Percentiles rank a stretch among this genome's conserved stretches.
Conservation (phyloP, 2,888 invertebrate species). For the Cantharis lateralis region DNA sequence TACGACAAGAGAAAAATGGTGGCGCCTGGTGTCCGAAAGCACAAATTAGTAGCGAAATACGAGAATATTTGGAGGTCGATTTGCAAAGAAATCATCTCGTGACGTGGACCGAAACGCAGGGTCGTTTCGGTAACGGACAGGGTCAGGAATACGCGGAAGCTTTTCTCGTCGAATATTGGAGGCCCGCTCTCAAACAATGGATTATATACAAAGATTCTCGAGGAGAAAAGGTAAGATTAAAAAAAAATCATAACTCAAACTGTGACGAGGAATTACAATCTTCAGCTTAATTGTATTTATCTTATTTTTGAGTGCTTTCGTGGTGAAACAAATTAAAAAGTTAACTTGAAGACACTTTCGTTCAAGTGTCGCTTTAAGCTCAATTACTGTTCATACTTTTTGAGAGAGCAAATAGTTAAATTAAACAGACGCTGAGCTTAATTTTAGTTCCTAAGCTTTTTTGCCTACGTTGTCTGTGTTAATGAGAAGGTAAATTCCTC, state of each 20-base stretch:
- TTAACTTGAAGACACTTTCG: not conserved
- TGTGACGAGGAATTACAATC: not conserved
- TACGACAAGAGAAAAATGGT: constrained; percentile 82
- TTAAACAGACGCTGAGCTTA: not conserved
- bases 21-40: constrained; percentile 94
- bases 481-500: not conserved
- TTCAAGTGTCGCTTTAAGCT: constrained; percentile 3
- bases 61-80: constrained; percentile 84
- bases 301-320: not conserved
- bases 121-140: constrained; percentile 88
- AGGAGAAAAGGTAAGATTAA: constrained; percentile 71
- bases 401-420: not conserved
- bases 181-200: constrained; percentile 71
- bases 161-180: constrained; percentile 83
- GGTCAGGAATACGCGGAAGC: constrained; percentile 87
- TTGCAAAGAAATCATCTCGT: constrained; percentile 76
- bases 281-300: constrained; percentile 2
- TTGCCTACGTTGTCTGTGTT: not conserved
- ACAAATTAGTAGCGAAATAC: constrained; percentile 73
- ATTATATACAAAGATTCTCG: constrained; percentile 78
- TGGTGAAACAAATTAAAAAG: constrained; percentile 1
- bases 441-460: not conserved
- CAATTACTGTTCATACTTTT: constrained; percentile 1
- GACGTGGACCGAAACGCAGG: constrained; percentile 86
- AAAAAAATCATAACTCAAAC: not conserved